Percentiles rank a stretch among this genome's conserved stretches.
phyloP scores from a whole-genome alignment of 53 echinoderm and acorn worm genomes.

The Paracentrotus lividus region DNA sequence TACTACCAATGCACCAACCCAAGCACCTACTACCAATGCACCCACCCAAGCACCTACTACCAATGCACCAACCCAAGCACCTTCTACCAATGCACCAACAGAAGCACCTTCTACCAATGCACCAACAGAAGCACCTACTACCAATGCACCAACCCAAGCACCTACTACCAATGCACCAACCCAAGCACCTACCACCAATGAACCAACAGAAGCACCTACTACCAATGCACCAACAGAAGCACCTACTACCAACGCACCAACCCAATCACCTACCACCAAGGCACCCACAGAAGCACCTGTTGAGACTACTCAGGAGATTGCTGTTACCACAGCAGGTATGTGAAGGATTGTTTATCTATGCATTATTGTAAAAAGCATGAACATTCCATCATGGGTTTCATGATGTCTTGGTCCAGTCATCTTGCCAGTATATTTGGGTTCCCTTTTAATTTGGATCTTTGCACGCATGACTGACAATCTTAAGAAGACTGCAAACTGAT shows the following conservation, averaged over 20 bases:
- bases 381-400: too few relatives aligned
- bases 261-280: not conserved
- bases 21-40: constrained; percentile 2
- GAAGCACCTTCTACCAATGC: not conserved
- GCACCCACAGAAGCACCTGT: not conserved
- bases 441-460: too few relatives aligned
- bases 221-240: not conserved
- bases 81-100: not conserved
- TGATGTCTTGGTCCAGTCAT: too few relatives aligned
- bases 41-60: constrained; percentile 31
- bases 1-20: not conserved
- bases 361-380: too few relatives aligned
- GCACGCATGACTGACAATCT: too few relatives aligned
- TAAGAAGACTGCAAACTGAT: too few relatives aligned
- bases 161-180: not conserved
- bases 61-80: not conserved
- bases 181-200: not conserved
- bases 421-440: too few relatives aligned
- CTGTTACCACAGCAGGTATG: not conserved
- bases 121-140: constrained; percentile 38
- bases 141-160: not conserved
- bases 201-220: constrained; percentile 40
- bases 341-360: not conserved
- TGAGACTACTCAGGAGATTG: not conserved
- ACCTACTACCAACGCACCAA: not conserved